Percentiles rank a stretch among this genome's conserved stretches.
phyloP scores from a whole-genome alignment of 2,113 vertebrate species.

The Choloepus hoffmanni region DNA sequence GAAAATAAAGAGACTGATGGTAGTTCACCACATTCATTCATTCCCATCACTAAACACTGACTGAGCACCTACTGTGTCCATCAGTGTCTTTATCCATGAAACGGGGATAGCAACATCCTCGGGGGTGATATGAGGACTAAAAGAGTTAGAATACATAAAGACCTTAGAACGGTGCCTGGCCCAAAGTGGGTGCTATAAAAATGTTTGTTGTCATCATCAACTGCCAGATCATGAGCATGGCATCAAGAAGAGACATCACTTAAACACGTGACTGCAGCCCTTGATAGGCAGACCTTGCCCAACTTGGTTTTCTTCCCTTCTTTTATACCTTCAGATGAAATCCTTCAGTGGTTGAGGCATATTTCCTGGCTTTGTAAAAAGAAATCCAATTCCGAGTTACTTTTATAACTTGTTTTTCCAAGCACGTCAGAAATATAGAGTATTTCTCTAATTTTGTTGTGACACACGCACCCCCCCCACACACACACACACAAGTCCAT shows the following conservation, averaged over 20 bases:
- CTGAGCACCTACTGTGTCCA: neutral
- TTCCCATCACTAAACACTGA: conserved; percentile 29
- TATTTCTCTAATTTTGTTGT: neutral
- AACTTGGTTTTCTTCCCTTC: conserved; percentile 39
- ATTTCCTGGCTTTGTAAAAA: conserved; percentile 41
- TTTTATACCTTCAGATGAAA: conserved; percentile 47
- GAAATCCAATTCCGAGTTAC: conserved; percentile 3
- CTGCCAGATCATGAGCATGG: neutral
- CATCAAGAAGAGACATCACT: neutral
- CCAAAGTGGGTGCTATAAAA: accelerated
- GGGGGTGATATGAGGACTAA: neutral
- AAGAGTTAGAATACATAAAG: neutral
- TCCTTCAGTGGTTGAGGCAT: neutral
- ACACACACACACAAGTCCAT: neutral
- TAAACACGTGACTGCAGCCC: neutral
- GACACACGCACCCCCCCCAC: neutral
- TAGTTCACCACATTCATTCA: neutral
- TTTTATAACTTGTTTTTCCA: conserved; percentile 22
- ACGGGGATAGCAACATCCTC: neutral
- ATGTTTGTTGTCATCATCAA: neutral
- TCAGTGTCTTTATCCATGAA: neutral
- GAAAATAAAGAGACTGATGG: neutral
- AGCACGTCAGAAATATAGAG: neutral
- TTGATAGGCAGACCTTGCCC: neutral
- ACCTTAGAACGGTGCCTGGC: neutral